Evolutionary conservation across 1,140 invertebrate genomes (phyloP), one percentile per base, ranked within the genome.

Genomic region (Microplitis demolitor): DNA sequence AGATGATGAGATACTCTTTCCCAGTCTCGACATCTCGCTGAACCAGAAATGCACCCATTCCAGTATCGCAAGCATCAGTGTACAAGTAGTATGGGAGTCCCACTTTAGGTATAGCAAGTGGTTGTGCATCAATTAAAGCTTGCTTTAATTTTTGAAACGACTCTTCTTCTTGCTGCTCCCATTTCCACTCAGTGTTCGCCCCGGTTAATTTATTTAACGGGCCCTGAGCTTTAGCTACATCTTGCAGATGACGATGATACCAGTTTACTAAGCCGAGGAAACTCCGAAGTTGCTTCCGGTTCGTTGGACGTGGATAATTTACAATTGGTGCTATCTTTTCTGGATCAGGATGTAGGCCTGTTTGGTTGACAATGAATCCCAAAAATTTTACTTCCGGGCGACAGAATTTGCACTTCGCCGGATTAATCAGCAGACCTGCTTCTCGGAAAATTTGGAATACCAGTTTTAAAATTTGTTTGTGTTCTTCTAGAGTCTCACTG

Each of bases 91-190:
- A n/a, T n/a, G n/a, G n/a, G n/a, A n/a, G n/a, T n/a, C n/a, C n/a
- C n/a, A n/a, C n/a, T n/a, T n/a, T n/a, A n/a, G n/a, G n/a, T n/a
- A n/a, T n/a, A n/a, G n/a, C n/a, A n/a, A n/a, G n/a, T n/a, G n/a
- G n/a, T n/a, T n/a, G n/a, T n/a, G n/a, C n/a, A n/a, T n/a, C n/a
- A n/a, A n/a, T n/a, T n/a, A n/a, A n/a, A n/a, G 24, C 24, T 24
- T 24, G 24, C 2, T 24, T 24, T 24, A 24, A 24, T 24, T 24
- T 13, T 13, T 6, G 6, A 1, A 50, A 50, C 4, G 62, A 73
- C 0, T 53, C 66, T 39, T 58, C 56, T 68, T 73, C 63, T 60
- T 73, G 63, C 3, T 68, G 54, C 2, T 73, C 39, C 67, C 60
- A 70, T 31, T 39, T 71, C 61, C 34, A 74, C 3, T 45, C 61